Conservation (phyloP, 1,140 invertebrate species). For the Mycetomoellerius zeteki region DNA sequence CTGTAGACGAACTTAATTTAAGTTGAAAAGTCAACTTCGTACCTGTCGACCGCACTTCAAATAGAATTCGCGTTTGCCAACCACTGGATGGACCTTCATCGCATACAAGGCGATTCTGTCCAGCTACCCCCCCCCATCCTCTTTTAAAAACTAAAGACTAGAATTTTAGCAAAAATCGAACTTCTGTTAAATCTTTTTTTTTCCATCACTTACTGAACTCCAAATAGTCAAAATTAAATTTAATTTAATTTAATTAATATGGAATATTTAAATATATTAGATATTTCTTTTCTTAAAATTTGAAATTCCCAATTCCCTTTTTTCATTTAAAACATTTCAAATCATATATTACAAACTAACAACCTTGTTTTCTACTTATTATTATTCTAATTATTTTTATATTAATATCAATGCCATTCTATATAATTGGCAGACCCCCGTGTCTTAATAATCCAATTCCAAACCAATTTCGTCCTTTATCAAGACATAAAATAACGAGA, state of each 20-base stretch:
- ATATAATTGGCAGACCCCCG: neutral
- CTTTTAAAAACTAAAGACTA: neutral
- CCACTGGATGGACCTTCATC: slow-evolving; percentile 16
- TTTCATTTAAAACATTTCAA: neutral
- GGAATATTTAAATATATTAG: neutral
- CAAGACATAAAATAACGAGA: neutral
- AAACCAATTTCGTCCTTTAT: slow-evolving; percentile 14
- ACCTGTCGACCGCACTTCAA: slow-evolving; percentile 66
- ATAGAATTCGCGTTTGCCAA: slow-evolving; percentile 57
- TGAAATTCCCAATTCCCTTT: neutral
- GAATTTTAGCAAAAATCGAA: neutral
- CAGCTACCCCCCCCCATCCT: neutral
- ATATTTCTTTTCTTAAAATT: neutral
- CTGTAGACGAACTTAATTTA: slow-evolving; percentile 78
- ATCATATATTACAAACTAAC: neutral
- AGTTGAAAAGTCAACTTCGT: slow-evolving; percentile 78
- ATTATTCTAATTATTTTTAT: neutral
- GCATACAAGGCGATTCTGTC: slow-evolving; percentile 7
- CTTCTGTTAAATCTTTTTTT: neutral
- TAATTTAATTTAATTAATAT: neutral
- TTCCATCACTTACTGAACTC: neutral
- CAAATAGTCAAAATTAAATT: neutral
- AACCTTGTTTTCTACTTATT: neutral
- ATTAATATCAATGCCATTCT: neutral
- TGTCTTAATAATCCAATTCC: neutral